Evolutionary conservation across 2,797 vertebrate genomes (phyloP).

Genomic region (Falco naumanni): DNA sequence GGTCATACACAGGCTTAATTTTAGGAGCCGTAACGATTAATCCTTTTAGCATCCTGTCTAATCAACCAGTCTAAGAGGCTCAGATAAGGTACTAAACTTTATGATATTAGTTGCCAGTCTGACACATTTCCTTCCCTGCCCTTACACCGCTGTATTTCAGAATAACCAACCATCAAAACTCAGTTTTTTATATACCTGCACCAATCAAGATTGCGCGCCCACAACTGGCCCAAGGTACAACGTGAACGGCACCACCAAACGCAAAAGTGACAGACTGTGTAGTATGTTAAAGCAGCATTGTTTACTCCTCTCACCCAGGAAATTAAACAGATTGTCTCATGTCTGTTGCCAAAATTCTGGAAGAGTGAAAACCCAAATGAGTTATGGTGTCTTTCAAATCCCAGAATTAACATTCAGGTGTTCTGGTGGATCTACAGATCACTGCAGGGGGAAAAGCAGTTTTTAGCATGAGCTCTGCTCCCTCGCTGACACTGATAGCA

Average conservation of each 20-base stretch:
- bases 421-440: neutral
- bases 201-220: neutral
- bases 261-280: neutral
- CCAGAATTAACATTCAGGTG: neutral
- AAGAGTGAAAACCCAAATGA: neutral
- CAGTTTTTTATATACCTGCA: neutral
- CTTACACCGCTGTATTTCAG: neutral
- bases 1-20: neutral
- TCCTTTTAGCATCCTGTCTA: neutral
- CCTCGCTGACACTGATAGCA: neutral
- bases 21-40: neutral
- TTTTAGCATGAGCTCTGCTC: neutral
- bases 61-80: neutral
- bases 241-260: neutral
- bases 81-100: neutral
- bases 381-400: neutral
- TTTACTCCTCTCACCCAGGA: slow-evolving; percentile 5
- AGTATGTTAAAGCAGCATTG: neutral
- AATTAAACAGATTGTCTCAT: slow-evolving; percentile 24
- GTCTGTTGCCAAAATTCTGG: slow-evolving; percentile 11
- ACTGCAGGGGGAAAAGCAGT: neutral
- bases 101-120: neutral
- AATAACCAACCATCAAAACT: neutral
- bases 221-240: neutral
- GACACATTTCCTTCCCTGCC: neutral